Base-by-base conservation (phyloP, 2,113 vertebrate species). In the Acanthochromis polyacanthus region DNA sequence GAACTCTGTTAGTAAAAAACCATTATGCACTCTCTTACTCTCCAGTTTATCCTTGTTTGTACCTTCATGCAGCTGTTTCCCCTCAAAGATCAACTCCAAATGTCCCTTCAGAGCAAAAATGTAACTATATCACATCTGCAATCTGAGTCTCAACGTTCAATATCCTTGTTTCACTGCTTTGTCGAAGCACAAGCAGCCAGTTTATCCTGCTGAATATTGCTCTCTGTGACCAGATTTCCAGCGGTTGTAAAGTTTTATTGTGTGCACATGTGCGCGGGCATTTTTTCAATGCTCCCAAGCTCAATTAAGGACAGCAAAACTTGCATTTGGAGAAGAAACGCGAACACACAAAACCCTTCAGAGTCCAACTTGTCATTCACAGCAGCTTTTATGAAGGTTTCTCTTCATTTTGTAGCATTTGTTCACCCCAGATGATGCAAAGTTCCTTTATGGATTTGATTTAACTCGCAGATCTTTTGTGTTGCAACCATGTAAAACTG, bases 341-440 rank as follows among this genome's bases (percentile, higher is more conserved):
- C 7, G 1, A 36, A 36, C 32, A 36, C 7, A 36, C 9, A 10
- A 10, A 32, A 32, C 30, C 30, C 30, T 32, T 32, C 7, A 32
- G 30, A 36, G 22, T 59, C 72, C 59, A 65, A n/a, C 17, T 40
- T 48, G 50, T 62, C 9, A 58, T 28, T 68, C 62, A 51, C 48
- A 58, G 23, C 17, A 45, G 52, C 16, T 12, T 75, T 78, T 69
- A 74, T 28, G 4, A 61, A 59, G 38, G 46, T 59, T 58, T 65
- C 9, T 51, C 15, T 64, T 43, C 6, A 60, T 40, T 43, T 86
- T 46, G 46, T 36, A 25, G 48, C 58, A 25, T 64, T 28, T 67
- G 57, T 30, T 30, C 4, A 3, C 3, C 30, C 43, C 14, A 46
- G n/a, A 58, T 58, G 45, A 36, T 36, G 32, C 40, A n/a, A 51